phyloP scores from a whole-genome alignment of 2,888 invertebrate genomes.

The Rotaria magnacalcarata region DNA sequence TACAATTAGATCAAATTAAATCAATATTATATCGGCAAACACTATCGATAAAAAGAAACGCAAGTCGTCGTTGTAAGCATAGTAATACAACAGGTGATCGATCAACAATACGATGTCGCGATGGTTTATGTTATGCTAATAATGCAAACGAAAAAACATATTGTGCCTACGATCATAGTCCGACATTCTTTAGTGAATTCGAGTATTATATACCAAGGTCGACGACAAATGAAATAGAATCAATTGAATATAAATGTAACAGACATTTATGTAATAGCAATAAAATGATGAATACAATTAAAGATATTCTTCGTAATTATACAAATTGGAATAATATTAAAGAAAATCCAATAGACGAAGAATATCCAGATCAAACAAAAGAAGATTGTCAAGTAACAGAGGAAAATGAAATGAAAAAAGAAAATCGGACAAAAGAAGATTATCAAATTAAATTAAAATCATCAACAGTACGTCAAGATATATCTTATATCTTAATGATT shows the following conservation, averaged over 20 bases:
- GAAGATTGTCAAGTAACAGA: too few species aligned
- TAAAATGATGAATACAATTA: not conserved
- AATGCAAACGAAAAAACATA: not conserved
- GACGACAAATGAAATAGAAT: not conserved
- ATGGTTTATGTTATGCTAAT: not conserved
- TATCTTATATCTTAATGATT: not conserved
- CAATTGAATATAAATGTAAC: not conserved
- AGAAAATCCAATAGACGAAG: not conserved
- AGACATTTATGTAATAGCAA: not conserved
- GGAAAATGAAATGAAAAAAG: too few species aligned
- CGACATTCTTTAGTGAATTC: not conserved
- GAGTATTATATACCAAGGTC: not conserved
- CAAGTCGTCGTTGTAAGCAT: not conserved
- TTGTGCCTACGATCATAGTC: not conserved
- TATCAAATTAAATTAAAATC: not conserved
- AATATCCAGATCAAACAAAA: too few species aligned
- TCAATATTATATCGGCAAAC: not conserved
- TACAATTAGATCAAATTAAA: not conserved
- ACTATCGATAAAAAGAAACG: not conserved
- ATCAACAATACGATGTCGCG: not conserved
- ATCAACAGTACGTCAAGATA: not conserved
- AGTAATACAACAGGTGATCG: not conserved
- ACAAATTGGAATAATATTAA: not conserved
- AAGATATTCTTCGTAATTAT: not conserved
- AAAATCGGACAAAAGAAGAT: too few species aligned